A percentile compares a stretch with the other conserved stretches of the same genome.
phyloP scores from a whole-genome alignment of 2,113 vertebrate species.

The Piliocolobus tephrosceles region DNA sequence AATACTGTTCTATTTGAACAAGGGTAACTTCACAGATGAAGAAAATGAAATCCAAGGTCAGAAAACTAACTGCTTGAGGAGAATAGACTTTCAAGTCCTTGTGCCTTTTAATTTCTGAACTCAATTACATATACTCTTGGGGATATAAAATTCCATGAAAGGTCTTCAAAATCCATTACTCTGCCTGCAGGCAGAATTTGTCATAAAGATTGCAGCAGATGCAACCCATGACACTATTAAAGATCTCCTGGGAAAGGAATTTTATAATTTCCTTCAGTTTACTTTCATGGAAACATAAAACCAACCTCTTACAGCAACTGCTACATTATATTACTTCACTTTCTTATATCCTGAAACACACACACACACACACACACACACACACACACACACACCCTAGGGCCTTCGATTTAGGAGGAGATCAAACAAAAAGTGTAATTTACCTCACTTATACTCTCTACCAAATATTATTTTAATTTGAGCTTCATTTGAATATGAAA shows the following conservation, averaged over 20 bases:
- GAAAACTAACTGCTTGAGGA: not conserved
- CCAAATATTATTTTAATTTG: not conserved
- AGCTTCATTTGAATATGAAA: not conserved
- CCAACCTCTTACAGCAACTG: not conserved
- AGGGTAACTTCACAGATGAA: not conserved
- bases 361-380: not conserved
- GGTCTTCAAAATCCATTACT: conserved; percentile 10
- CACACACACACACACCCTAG: not conserved
- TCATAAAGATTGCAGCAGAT: conserved; percentile 32
- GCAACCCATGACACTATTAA: not conserved
- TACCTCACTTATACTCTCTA: not conserved
- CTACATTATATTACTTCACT: not conserved
- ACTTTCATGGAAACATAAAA: conserved; percentile 4
- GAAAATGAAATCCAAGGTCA: not conserved
- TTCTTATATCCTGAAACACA: not conserved
- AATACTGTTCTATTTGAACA: not conserved
- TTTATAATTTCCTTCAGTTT: conserved; percentile 24
- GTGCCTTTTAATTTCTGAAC: conserved; percentile 1
- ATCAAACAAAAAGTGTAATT: not conserved
- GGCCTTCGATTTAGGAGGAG: not conserved
- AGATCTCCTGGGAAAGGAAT: not conserved
- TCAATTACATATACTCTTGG: not conserved
- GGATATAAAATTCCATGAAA: conserved; percentile 34
- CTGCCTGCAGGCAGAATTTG: conserved; percentile 12
- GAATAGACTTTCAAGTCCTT: not conserved